These are phyloP conservation scores for Marisa cornuarietis DNA, from an alignment of 1,140 invertebrate genomes.

Conservation along the genomic window DNA sequence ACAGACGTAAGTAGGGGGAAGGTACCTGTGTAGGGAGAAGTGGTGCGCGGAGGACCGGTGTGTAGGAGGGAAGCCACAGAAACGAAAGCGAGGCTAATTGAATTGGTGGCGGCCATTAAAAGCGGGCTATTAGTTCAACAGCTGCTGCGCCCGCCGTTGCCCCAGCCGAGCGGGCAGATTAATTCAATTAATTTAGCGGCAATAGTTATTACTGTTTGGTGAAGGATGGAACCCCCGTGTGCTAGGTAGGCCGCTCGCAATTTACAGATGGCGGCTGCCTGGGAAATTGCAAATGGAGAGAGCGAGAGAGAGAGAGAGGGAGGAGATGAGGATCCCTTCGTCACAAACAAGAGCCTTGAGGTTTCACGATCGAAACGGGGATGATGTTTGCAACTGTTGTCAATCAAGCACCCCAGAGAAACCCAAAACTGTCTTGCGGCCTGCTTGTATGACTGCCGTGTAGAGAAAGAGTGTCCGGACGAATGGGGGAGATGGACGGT, in stretches of 20 bases:
- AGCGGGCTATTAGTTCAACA: constrained; percentile 16
- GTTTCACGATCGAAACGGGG: no score
- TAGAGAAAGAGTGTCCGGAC: no score
- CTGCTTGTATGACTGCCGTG: no score
- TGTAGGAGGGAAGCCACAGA: constrained; percentile 3
- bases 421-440: no score
- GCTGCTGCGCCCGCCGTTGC: not conserved
- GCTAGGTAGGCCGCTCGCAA: no score
- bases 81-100: constrained; percentile 16
- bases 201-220: constrained; percentile 20
- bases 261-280: no score
- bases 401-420: no score
- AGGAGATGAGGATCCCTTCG: no score
- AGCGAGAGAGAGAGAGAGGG: not conserved
- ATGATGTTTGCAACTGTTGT: no score
- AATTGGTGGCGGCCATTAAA: constrained; percentile 10
- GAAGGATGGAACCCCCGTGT: not conserved
- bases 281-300: no score
- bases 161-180: constrained; percentile 7
- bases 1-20: not conserved
- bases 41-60: not conserved
- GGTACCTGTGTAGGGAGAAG: not conserved
- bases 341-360: no score
- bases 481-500: no score
- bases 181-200: constrained; percentile 19